Base-by-base conservation (phyloP, 2,888 invertebrate species). In the Patella pellucida region DNA sequence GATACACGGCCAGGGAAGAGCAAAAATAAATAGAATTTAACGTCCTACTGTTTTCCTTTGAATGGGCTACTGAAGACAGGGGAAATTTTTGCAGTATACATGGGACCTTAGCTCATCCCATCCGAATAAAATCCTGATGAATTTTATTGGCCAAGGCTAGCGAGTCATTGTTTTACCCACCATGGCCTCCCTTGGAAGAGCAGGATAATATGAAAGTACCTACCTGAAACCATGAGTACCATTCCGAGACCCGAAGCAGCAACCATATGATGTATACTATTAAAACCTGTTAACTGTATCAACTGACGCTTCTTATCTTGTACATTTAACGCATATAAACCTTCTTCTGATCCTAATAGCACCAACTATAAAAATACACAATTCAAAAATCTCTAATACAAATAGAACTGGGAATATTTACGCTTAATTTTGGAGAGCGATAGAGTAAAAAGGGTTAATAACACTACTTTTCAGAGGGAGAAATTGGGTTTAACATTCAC, bases 161-260 rank as follows among this genome's bases (percentile, higher is more conserved):
- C 9, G 41, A 41, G 41, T 41, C 41, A 41, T 7, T 9, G 9
- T 41, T 9, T 41, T 41, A 41, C 41, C 41, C 41, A 41, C 41
- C 31, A 5, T 5, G 31, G 5, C 31, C 4, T 7, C 31, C 31
- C 41, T 41, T 7, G 41, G 4, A 41, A 41, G 41, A 41, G 41
- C 41, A 41, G 41, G 41, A 41, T 1, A 41, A 9, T 9, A 41
- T 41, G 41, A 41, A 41, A 41, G 41, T 41, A 74, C 81, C 69
- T 84, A 91, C 92, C 92, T 69, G 93, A 93, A 72, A 95, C 94
- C 92, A 95, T 93, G 51, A 95, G 89, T 0, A 94, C 93, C 52
- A 93, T 90, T 69, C 93, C 93, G 16, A 94, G 87, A 0, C 92
- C 91, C 0, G 92, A 89, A 69, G 94, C 92, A n/a, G 93, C 87